Base-by-base conservation (phyloP, 2,888 invertebrate species). In the Agrotis puta region DNA sequence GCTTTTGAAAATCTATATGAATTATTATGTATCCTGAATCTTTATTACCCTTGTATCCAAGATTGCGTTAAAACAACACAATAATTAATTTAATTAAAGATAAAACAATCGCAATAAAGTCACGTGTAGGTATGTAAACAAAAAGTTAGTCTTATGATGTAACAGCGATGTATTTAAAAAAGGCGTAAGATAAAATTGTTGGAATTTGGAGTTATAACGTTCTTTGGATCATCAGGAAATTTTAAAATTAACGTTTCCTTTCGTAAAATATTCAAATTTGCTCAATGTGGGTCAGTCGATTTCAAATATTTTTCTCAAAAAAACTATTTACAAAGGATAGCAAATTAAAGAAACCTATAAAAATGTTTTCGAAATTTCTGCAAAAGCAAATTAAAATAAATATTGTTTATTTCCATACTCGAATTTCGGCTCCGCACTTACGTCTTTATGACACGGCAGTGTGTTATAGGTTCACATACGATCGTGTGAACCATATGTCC, bases 401-500 rank as follows among this genome's bases (percentile, higher is more conserved):
- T 6, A 2, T 27, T 11, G 27, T 22, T 54, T 64, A 45, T 54
- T 70, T 47, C 5, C 16, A 54, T 27, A 50, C 13, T 1, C 22
- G 1, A 48, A 22, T 64, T 64, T 73, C 1, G 43, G 33, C 33
- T 39, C 16, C n/a, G 24, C 27, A 66, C 64, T 53, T 79, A 81
- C 56, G 63, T 50, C 50, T 13, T 72, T 79, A 65, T 64, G 27
- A 58, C 45, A 64, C 7, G 56, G 65, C 59, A 11, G 20, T 50
- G 43, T 72, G 7, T 27, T 54, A 59, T 54, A 66, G 65, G 88
- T 92, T 92, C 93, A 93, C 92, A 92, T 91, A 92, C 90, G 81
- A 89, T 81, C 93, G 93, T 93, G 93, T 89, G 93, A 93, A 91
- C 90, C 64, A 73, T 62, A 78, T 77, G 81, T 70, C 87, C 85